phyloP scores from a whole-genome alignment of 1,140 invertebrate species.

The Alviniconcha marisindica region DNA sequence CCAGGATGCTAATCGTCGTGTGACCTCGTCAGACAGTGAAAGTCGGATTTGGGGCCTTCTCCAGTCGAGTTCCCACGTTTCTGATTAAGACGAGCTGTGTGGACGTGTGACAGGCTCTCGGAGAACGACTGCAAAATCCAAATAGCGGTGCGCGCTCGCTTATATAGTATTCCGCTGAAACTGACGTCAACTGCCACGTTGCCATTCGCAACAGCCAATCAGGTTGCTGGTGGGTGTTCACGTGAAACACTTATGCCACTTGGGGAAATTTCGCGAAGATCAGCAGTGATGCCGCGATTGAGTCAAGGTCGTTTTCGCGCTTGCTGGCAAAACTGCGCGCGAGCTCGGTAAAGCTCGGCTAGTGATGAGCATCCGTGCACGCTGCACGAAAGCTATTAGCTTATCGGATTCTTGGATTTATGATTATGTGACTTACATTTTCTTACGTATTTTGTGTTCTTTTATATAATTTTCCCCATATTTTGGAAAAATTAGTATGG shows the following conservation, averaged over 20 bases:
- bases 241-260: constrained; percentile 22
- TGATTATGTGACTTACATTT: too few species aligned
- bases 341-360: not conserved
- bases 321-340: not conserved
- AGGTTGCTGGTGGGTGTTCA: not conserved
- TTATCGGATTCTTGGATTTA: too few species aligned
- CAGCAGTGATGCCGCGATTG: not conserved
- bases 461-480: too few species aligned
- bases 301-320: not conserved
- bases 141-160: constrained; percentile 3
- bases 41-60: not conserved
- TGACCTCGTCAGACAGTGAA: too few species aligned
- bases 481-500: too few species aligned
- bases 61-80: not conserved
- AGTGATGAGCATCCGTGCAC: too few species aligned
- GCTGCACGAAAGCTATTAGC: too few species aligned
- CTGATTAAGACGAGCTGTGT: not conserved
- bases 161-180: not conserved
- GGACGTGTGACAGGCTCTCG: not conserved
- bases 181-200: constrained; percentile 7
- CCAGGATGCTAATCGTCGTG: too few species aligned
- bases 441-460: too few species aligned
- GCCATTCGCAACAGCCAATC: not conserved
- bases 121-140: constrained; percentile 7
- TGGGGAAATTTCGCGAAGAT: not conserved